Conservation (phyloP, 1,140 invertebrate species). For the Dendroctonus ponderosae region DNA sequence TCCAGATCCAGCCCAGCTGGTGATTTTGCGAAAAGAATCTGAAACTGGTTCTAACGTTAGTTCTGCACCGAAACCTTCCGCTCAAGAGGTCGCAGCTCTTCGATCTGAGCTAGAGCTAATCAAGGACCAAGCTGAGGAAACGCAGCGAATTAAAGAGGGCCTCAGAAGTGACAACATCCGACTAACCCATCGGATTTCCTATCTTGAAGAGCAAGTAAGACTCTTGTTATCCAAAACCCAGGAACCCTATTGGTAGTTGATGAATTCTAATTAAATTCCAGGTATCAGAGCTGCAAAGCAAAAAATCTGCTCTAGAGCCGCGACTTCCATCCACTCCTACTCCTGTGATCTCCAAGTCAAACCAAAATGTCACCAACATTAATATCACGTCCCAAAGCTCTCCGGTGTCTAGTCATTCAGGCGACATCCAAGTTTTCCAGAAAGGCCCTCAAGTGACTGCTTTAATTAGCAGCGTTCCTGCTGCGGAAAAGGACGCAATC, state of each 20-base stretch:
- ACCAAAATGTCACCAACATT: constrained; percentile 60
- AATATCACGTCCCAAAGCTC: constrained; percentile 53
- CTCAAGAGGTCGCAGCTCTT: constrained; percentile 51
- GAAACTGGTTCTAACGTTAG: constrained; percentile 41
- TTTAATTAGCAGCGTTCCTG: constrained; percentile 58
- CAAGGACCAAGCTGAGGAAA: constrained; percentile 60
- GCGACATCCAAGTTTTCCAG: constrained; percentile 63
- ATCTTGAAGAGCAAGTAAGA: constrained; percentile 81
- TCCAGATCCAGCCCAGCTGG: constrained; percentile 57
- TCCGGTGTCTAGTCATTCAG: constrained; percentile 38
- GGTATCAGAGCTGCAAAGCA: constrained; percentile 46
- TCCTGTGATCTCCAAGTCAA: constrained; percentile 51
- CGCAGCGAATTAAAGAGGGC: constrained; percentile 61
- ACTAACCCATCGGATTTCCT: constrained; percentile 82
- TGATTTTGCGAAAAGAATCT: constrained; percentile 53
- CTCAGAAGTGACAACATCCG: constrained; percentile 76
- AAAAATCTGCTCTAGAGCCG: constrained; percentile 35
- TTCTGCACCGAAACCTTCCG: constrained; percentile 42
- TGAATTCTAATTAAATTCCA: constrained; percentile 30
- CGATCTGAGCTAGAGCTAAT: constrained; percentile 57
- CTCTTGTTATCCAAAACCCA: background rate
- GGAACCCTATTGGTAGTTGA: background rate
- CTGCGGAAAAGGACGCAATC: constrained; percentile 54
- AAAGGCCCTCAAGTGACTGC: constrained; percentile 60
- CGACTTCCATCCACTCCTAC: constrained; percentile 37